Base-by-base conservation (phyloP, 2,888 invertebrate genomes). In the Dasysyrphus tricinctus region DNA sequence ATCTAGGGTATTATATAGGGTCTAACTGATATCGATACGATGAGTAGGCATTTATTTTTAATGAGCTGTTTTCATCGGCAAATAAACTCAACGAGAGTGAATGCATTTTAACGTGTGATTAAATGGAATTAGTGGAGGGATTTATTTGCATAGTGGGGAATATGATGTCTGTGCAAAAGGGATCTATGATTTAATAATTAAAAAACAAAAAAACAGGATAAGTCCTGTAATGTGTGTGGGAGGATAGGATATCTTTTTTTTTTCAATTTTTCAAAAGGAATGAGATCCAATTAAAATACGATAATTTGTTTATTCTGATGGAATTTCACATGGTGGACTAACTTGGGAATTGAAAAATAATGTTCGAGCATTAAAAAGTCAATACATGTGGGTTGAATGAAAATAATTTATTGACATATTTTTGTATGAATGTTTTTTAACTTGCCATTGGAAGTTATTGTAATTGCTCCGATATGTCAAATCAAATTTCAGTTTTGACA, bases 21-120 rank as follows among this genome's bases (percentile, higher is more conserved):
- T 59, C 34, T 59, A 32, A 54, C 12, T 61, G 61, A 24, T 34
- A 16, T 63, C 47, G 63, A 44, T 42, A 9, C 65, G 47, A 65
- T 65, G 65, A 65, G 65, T 47, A 47, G 65, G 65, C 65, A 65
- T 47, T 65, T 65, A 47, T 47, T 65, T 65, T 47, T 65, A 65
- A 65, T 65, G 65, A 65, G 65, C 65, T 65, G 32, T 47, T 65
- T 65, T 34, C 65, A 65, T 44, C n/a, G 16, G n/a, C n/a, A 47
- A 65, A 44, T 32, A 47, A 44, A 44, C 32, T 9, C 34, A 3
- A 24, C 24, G 24, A 47, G 16, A 19, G 29, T 42, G 42, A 16
- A 32, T 65, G 47, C 47, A 65, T 65, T 65, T 65, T 47, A 65
- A 47, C 65, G 65, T 47, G 65, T 65, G 65, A 65, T 65, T 65